Percentiles rank a stretch among this genome's conserved stretches.
phyloP scores from a whole-genome alignment of 23 tunicate species.

The Pegea sp. region DNA sequence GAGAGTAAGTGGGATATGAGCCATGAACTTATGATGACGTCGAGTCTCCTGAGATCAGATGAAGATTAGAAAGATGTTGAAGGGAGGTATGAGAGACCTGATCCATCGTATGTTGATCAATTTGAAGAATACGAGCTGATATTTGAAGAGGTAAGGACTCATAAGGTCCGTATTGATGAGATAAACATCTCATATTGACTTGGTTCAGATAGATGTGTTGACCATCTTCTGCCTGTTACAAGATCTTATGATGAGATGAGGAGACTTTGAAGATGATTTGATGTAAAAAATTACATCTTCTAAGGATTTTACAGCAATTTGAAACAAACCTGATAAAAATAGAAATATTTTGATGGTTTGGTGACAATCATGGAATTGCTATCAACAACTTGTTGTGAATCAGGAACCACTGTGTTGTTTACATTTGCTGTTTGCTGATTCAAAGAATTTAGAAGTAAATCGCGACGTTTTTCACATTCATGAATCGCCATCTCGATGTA shows the following conservation, averaged over 20 bases:
- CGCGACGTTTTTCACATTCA: too few relatives aligned
- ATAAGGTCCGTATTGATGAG: constrained; percentile 32
- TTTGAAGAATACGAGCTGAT: constrained; percentile 36
- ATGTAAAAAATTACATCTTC: too few relatives aligned
- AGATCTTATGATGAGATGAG: constrained; percentile 3
- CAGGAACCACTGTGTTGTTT: too few relatives aligned
- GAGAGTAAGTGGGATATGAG: constrained; percentile 64
- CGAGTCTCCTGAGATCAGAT: constrained; percentile 17
- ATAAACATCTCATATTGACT: constrained; percentile 47
- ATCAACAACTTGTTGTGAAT: too few relatives aligned
- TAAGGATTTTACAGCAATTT: too few relatives aligned
- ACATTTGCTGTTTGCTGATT: too few relatives aligned
- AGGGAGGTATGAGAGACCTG: constrained; percentile 12
- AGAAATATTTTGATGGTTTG: too few relatives aligned
- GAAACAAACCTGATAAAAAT: too few relatives aligned
- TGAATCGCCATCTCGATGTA: too few relatives aligned
- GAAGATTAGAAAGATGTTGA: not conserved
- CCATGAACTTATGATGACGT: constrained; percentile 41
- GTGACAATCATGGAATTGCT: too few relatives aligned
- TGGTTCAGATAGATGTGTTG: constrained; percentile 50
- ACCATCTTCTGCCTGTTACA: constrained; percentile 36
- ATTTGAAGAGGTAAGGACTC: constrained; percentile 30
- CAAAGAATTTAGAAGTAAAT: too few relatives aligned
- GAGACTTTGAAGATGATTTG: too few relatives aligned
- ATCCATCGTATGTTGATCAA: constrained; percentile 35